phyloP scores from a whole-genome alignment of 2,113 vertebrate genomes.

The Pluvianellus socialis region DNA sequence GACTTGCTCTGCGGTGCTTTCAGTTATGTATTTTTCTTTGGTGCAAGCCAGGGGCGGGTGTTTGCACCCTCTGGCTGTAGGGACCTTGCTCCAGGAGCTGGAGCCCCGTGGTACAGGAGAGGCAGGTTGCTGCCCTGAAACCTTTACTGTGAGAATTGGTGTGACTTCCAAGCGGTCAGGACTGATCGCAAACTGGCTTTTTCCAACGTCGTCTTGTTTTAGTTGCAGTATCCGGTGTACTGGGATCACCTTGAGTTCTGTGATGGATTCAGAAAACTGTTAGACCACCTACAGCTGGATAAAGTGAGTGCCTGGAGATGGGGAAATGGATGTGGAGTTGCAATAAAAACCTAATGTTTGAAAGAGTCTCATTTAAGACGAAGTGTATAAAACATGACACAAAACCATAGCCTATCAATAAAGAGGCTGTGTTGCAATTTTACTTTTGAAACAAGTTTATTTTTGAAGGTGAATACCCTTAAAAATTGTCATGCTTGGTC shows the following conservation, averaged over 20 bases:
- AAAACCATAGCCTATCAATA: not conserved
- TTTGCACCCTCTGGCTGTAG: not conserved
- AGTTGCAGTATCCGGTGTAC: conserved; percentile 97
- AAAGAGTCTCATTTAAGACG: not conserved
- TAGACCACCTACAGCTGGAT: conserved; percentile 95
- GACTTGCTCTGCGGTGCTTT: not conserved
- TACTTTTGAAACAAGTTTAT: not conserved
- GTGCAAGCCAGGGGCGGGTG: not conserved
- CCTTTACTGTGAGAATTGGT: not conserved
- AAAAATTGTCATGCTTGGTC: not conserved
- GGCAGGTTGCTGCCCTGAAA: not conserved
- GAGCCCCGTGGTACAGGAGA: not conserved
- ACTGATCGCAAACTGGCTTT: not conserved
- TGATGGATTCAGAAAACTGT: conserved; percentile 95
- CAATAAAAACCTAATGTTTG: not conserved
- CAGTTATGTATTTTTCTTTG: not conserved
- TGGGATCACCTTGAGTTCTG: conserved; percentile 98
- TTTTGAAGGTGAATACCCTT: not conserved
- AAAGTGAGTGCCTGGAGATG: conserved; percentile 80
- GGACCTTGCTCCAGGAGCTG: not conserved
- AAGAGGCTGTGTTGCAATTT: not conserved
- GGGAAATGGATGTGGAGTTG: not conserved
- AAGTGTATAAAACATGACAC: not conserved
- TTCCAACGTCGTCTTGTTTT: not conserved
- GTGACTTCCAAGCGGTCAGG: not conserved